Base-by-base conservation (phyloP, 2,888 invertebrate genomes). In the Platycnemis pennipes region DNA sequence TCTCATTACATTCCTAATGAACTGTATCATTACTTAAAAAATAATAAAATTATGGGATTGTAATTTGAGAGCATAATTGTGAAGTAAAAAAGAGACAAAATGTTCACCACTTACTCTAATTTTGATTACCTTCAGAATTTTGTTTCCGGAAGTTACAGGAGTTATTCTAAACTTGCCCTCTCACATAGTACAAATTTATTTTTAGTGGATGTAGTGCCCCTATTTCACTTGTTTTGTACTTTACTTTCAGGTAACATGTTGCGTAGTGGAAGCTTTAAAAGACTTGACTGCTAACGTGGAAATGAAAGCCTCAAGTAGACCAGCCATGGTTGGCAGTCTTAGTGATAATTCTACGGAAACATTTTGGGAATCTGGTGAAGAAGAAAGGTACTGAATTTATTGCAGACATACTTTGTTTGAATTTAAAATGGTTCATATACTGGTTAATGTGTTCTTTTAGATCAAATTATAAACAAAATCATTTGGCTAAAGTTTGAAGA, bases 341-440 rank as follows among this genome's bases (percentile, higher is more conserved):
- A 98, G 98, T 0, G 99, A 99, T 96, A 98, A 98, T 95, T 99
- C 99, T 8, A 99, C 99, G 0, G 99, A 99, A 96, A 99, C 99
- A 0, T 99, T 99, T 96, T 99, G 99, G 99, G 99, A 99, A 96
- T 99, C 99, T 69, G 99, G 99, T 0, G 99, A 99, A 96, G 99
- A 99, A 96, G 99, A 99, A 96, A 96, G 97, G 95, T 95, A 86
- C 95, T 94, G 22, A 11, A 63, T n/a, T 77, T 77, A 37, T n/a
- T 37, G 3, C n/a, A n/a, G 5, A 46, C 26, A 1, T 89, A n/a
- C n/a, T 16, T 89, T 45, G 22, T 5, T 49, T 37, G 7, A 26
- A 22, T 2, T 49, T 45, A 26, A 22, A 13, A 16, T 26, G 16
- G 16, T 89, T 19, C 31, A 44, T 46, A 89, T 19, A 31, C 3